Evolutionary conservation across 2,797 vertebrate species (phyloP).

Genomic region (Hephaestus fuliginosus): DNA sequence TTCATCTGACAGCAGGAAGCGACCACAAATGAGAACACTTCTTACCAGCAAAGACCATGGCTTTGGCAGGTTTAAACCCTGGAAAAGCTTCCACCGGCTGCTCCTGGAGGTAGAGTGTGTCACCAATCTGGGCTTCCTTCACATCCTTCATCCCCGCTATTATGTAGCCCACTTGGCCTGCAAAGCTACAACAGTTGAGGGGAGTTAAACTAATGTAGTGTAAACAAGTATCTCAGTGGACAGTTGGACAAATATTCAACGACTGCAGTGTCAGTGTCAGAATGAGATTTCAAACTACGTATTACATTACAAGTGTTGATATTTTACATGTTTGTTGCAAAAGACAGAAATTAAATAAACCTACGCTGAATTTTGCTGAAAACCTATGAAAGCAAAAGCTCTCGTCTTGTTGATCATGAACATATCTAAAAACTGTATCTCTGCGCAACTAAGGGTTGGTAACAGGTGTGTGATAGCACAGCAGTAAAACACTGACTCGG

Average conservation of each 20-base stretch:
- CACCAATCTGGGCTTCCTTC: constrained; percentile 98
- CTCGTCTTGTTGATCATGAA: neutral
- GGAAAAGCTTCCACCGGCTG: constrained; percentile 93
- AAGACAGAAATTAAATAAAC: neutral
- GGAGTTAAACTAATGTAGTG: constrained; percentile 1
- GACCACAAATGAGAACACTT: neutral
- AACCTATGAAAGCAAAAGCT: neutral
- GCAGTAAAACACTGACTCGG: neutral
- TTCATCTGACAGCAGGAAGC: neutral
- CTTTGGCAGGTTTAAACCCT: constrained; percentile 95
- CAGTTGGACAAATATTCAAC: neutral
- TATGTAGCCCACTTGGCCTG: constrained; percentile 97
- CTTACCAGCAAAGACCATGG: constrained; percentile 98
- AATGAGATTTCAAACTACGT: neutral
- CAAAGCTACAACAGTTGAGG: constrained; percentile 83
- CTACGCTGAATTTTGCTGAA: neutral
- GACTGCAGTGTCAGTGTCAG: neutral
- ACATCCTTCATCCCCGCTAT: constrained; percentile 97
- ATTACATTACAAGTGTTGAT: neutral
- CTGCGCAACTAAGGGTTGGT: neutral
- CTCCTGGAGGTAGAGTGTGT: constrained; percentile 92
- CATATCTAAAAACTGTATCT: neutral
- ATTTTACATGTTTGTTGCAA: neutral
- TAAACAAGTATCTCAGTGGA: constrained; percentile 6
- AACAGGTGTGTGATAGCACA: neutral